Evolutionary conservation across 2,888 invertebrate species (phyloP).

Genomic region (Steromphala cineraria): DNA sequence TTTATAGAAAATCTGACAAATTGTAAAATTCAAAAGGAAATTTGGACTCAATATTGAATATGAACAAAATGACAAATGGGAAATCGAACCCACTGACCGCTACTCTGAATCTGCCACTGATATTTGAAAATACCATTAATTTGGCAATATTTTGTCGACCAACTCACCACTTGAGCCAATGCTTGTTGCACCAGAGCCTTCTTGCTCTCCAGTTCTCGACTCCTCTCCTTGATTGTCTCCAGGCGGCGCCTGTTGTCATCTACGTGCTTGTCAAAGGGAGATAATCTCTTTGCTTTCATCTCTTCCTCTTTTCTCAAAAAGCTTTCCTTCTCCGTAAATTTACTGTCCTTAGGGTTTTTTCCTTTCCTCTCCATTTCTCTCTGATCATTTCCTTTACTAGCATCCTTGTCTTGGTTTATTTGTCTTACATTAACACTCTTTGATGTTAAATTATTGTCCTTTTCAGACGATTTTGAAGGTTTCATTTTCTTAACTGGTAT

Average conservation of each 20-base stretch:
- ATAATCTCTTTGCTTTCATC: not conserved
- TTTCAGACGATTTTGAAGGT: constrained; percentile 21
- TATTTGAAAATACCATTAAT: no score
- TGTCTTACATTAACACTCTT: no score
- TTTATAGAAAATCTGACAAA: no score
- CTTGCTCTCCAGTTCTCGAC: constrained; percentile 20
- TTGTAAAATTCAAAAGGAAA: no score
- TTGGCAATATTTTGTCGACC: no score
- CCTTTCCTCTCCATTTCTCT: not conserved
- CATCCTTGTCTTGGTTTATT: not conserved
- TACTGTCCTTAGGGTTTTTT: no score
- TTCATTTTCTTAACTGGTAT: constrained; percentile 25
- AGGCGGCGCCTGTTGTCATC: constrained; percentile 7
- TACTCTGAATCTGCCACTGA: no score
- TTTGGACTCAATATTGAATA: no score
- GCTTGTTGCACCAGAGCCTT: constrained; percentile 6
- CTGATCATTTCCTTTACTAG: not conserved
- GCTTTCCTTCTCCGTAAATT: no score
- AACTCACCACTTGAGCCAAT: not conserved
- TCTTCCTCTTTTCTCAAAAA: no score
- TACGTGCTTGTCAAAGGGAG: not conserved
- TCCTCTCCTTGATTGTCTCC: constrained; percentile 27
- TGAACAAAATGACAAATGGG: no score
- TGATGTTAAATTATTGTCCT: not conserved
- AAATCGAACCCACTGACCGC: no score